Evolutionary conservation across 1,140 invertebrate genomes (phyloP), one percentile per base, ranked within the genome.

Genomic region (Aricia agestis): DNA sequence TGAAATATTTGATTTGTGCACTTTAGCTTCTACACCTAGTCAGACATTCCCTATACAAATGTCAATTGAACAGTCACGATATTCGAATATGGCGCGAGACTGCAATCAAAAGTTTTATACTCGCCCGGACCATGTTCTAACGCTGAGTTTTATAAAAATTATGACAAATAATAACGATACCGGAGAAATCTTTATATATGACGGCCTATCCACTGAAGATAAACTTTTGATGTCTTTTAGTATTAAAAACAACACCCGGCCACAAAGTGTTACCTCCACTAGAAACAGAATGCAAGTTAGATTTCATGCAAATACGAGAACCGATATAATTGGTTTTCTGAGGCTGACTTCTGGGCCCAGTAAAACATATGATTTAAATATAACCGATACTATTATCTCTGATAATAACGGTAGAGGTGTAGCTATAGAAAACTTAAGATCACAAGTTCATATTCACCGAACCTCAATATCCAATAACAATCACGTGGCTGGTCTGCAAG

Each of bases 341-440:
- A 93, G 96, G 75, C 83, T 98, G 45, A 95, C 94, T 0, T 95
- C 97, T 0, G 95, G 95, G 13, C 93, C 94, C 31, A 93, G 94
- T 89, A 97, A 98, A 93, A 95, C 95, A 66, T 96, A 96, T 80
- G 98, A 99, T 84, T 92, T 99, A 1, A 97, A 98, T 74, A 93
- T 99, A 7, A 96, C 95, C 0, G 95, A 96, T 75, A 96, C 96
- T 17, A 94, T 95, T 25, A 95, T 99, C 57, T 94, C 95, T 0
- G 94, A 97, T 77, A 99, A 99, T 88, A 96, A 96, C 79, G 98
- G 98, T 1, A 95, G 98, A 87, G 99, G 99, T 32, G 94, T 99
- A 65, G 95, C 94, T 5, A 94, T 96, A 7, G 96, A 98, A 86
- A 97, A 97, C 83, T 91, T 98, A 65, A 93, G 97, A 80, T 97